Percentiles rank a stretch among this genome's conserved stretches.
Evolutionary conservation across 2,888 invertebrate species (phyloP).

Genomic region (Tetragonisca angustula): DNA sequence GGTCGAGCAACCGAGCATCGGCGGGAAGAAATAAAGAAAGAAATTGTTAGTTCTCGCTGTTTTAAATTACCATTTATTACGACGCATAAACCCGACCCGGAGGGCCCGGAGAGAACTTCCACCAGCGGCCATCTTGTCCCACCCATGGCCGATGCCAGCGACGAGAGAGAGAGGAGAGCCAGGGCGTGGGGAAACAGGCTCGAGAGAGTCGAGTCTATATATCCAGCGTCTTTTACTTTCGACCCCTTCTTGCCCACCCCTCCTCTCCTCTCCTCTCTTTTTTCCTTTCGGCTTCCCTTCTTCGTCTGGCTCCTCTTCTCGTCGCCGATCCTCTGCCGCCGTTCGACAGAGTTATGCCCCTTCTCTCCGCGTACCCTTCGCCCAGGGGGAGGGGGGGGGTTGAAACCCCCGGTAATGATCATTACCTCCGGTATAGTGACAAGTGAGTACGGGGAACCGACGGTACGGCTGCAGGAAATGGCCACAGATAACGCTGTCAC

Average conservation of each 20-base stretch:
- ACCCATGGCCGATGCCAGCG: constrained; percentile 57
- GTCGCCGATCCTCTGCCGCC: constrained; percentile 50
- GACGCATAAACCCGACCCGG: constrained; percentile 81
- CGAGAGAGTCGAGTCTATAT: constrained; percentile 65
- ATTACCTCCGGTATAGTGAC: constrained; percentile 83
- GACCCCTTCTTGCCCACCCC: constrained; percentile 40
- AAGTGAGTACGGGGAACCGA: constrained; percentile 76
- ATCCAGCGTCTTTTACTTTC: constrained; percentile 68
- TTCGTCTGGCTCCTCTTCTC: neutral
- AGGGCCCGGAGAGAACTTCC: constrained; percentile 70
- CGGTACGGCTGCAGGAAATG: constrained; percentile 81
- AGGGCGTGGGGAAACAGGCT: constrained; percentile 36
- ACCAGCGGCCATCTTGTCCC: constrained; percentile 83
- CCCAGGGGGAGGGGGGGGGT: no score
- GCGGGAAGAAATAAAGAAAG: constrained; percentile 82
- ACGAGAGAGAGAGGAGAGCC: constrained; percentile 4
- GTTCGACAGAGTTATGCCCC: constrained; percentile 56
- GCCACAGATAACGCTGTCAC: constrained; percentile 82
- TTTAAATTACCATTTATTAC: constrained; percentile 85
- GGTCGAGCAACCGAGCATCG: constrained; percentile 53
- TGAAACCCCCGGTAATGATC: constrained; percentile 80
- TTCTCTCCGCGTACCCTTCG: constrained; percentile 23
- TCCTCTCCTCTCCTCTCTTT: constrained; percentile 19
- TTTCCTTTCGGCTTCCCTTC: constrained; percentile 8
- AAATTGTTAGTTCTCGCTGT: constrained; percentile 84